Base-by-base conservation (phyloP, 2,888 invertebrate genomes). In the Poecilus cupreus region DNA sequence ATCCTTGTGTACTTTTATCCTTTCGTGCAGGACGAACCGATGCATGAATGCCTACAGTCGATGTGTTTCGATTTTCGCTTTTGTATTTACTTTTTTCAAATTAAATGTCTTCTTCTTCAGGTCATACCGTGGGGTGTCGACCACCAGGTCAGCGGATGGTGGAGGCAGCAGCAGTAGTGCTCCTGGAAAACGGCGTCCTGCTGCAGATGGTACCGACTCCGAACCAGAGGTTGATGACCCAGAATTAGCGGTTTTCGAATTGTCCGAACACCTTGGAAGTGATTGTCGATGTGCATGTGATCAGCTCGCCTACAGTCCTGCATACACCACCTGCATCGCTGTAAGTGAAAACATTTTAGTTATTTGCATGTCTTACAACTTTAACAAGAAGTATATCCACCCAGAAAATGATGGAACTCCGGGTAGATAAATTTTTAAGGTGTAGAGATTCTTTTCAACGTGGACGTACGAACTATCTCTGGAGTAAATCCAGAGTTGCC, bases 201-300 rank as follows among this genome's bases (percentile, higher is more conserved):
- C 88, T 39, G 89, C 88, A 74, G 89, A 89, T 84, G 89, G 89
- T 78, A 88, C 89, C 87, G 89, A 89, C 83, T 86, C 88, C 11
- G 87, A 87, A 85, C 86, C 88, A 18, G 87, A 87, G 85, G 87
- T 88, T 87, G 88, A 89, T 85, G 88, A 88, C 82, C 88, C 88
- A 5, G 89, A 89, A 85, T 84, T 88, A 83, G 80, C 80, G 0
- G 87, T 88, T 84, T 88, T 89, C 84, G 88, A 88, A 84, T 85
- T 88, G 84, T 84, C 87, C 51, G 88, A 87, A 83, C 88, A 87
- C 84, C 83, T 88, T 82, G 26, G 43, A 11, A 87, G 87, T 57
- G 88, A 87, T 68, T 88, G 88, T 85, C 88, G 88, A 74, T 89
- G 89, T 84, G 87, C 88, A 24, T 89, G 87, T 82, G 89, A 89